These are phyloP conservation scores for Rhimphoctona megacephalus DNA, from an alignment of 2,888 invertebrate species.

Conservation along the genomic window DNA sequence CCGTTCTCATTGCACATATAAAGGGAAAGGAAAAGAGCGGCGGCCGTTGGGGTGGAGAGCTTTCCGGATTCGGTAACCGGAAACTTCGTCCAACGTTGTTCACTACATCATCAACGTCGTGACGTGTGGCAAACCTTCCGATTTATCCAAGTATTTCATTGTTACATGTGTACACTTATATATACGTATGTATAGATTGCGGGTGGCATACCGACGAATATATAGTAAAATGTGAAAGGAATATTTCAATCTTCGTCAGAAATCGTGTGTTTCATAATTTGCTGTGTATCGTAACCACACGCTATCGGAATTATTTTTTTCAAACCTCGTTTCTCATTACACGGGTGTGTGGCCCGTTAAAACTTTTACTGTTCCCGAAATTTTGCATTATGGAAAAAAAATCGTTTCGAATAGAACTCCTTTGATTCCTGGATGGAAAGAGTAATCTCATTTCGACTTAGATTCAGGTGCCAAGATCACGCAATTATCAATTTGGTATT, in stretches of 20 bases:
- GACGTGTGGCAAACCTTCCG: not conserved
- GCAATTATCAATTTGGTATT: not conserved
- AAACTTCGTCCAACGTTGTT: slow-evolving; percentile 28
- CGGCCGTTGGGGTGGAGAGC: not conserved
- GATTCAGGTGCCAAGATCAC: not conserved
- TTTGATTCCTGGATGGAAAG: not conserved
- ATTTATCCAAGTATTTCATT: not conserved
- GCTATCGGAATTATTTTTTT: not conserved
- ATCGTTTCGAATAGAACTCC: not conserved
- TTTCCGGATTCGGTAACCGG: slow-evolving; percentile 34
- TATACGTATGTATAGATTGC: not conserved
- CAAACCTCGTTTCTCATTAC: not conserved
- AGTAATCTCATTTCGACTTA: not conserved
- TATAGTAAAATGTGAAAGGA: not conserved
- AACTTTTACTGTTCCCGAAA: not conserved
- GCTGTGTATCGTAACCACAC: too few species aligned
- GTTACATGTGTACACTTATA: not conserved
- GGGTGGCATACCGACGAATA: not conserved
- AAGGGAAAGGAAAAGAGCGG: not conserved
- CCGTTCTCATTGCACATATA: not conserved
- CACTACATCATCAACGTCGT: slow-evolving; percentile 18
- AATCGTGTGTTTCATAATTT: not conserved
- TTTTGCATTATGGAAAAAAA: not conserved
- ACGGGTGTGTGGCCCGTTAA: too few species aligned
- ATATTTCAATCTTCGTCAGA: not conserved